Percentiles rank a stretch among this genome's conserved stretches.
phyloP scores from a whole-genome alignment of 1,140 invertebrate species.

The Arion vulgaris region DNA sequence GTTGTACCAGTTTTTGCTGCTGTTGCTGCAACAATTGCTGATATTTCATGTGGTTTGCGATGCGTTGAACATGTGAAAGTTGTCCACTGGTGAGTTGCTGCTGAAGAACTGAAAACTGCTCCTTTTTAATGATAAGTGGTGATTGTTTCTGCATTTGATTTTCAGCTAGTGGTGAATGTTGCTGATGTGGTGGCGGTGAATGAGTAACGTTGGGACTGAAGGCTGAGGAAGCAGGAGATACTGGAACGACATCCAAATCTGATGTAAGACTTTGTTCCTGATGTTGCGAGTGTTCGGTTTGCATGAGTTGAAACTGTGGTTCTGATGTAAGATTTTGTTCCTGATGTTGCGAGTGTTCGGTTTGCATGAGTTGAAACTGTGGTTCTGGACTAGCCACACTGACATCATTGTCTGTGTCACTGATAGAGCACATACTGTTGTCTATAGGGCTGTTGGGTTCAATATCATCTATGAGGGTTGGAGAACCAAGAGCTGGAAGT shows the following conservation, averaged over 20 bases:
- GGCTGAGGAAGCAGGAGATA: not conserved
- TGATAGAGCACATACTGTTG: constrained; percentile 33
- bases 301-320: constrained; percentile 20
- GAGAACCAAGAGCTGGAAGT: constrained; percentile 29
- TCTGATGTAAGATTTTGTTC: not conserved
- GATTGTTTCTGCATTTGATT: constrained; percentile 11
- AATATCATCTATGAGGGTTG: constrained; percentile 10
- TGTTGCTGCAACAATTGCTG: constrained; percentile 24
- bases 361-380: constrained; percentile 14
- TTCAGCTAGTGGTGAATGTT: constrained; percentile 1
- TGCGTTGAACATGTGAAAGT: not conserved
- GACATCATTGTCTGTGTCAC: constrained; percentile 38
- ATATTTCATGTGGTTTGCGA: not conserved
- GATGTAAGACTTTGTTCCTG: not conserved
- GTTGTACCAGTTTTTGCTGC: not conserved
- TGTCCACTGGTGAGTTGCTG: constrained; percentile 8
- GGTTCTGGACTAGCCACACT: constrained; percentile 19
- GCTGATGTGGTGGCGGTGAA: constrained; percentile 2
- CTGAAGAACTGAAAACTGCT: constrained; percentile 4
- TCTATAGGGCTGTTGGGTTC: constrained; percentile 35
- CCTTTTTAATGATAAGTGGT: constrained; percentile 26
- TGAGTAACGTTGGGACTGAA: not conserved
- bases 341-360: constrained; percentile 12
- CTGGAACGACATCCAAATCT: not conserved
- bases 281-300: constrained; percentile 11